phyloP scores from a whole-genome alignment of 2,888 invertebrate species.

The Phengaris alcon region DNA sequence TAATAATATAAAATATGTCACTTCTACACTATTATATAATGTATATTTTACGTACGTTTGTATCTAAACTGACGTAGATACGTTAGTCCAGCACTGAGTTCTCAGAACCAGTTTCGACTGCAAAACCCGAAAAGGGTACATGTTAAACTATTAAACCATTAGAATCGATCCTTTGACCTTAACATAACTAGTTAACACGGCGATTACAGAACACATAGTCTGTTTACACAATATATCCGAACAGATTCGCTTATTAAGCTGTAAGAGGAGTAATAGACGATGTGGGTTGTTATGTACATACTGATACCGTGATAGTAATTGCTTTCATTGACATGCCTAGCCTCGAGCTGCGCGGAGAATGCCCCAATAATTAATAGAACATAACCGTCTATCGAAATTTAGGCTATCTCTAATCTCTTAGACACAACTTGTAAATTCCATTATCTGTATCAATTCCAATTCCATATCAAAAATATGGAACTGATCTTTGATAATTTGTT shows the following conservation, averaged over 20 bases:
- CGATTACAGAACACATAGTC: conserved; percentile 34
- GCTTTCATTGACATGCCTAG: conserved; percentile 71
- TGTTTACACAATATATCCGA: conserved; percentile 41
- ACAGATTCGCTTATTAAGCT: conserved; percentile 50
- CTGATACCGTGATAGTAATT: conserved; percentile 61
- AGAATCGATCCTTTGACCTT: neutral
- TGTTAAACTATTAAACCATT: conserved; percentile 13
- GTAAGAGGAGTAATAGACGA: conserved; percentile 43
- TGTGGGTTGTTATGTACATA: conserved; percentile 42
- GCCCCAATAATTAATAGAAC: conserved; percentile 68
- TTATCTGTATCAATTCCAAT: neutral
- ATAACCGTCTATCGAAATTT: conserved; percentile 54
- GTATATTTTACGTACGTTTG: too few species aligned
- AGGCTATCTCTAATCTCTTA: conserved; percentile 35
- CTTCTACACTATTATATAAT: too few species aligned
- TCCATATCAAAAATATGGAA: neutral
- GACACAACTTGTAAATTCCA: conserved; percentile 6
- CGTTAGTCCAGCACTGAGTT: neutral
- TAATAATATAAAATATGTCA: too few species aligned
- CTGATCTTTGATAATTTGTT: neutral
- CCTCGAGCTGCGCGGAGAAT: conserved; percentile 58
- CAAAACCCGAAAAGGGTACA: neutral
- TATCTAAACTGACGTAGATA: too few species aligned
- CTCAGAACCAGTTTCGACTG: neutral
- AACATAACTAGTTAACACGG: neutral